Base-by-base conservation (phyloP, 2,113 vertebrate species). In the Heterotilapia buettikoferi region DNA sequence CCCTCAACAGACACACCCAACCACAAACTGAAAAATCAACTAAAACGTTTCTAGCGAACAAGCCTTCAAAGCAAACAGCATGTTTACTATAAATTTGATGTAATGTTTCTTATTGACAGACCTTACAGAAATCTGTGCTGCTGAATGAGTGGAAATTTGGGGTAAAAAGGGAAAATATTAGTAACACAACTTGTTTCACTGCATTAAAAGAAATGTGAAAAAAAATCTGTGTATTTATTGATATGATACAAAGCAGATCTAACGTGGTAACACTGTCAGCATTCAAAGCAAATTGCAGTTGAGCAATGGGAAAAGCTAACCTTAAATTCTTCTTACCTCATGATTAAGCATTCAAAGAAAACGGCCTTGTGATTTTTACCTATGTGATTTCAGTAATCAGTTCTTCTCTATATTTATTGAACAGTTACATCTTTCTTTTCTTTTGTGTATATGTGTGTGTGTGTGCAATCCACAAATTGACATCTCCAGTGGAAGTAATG, bases 41-140 rank as follows among this genome's bases (percentile, higher is more conserved):
- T 18, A 11, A 76, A 73, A 29, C 0, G 0, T 18, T 0, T 29
- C 9, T 19, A 50, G 16, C 6, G 1, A 78, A 29, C 71, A 31
- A 3, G 43, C 43, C 26, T 78, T 78, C 26, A 8, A 50, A 13
- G 26, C 71, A 31, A 50, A 26, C 10, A 29, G 9, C 26, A 78
- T 7, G 4, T 50, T 50, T 78, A 0, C 71, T 1, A 19, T 47
- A 2, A 5, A 76, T 76, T 47, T 47, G 14, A 11, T 76, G 16
- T 50, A 12, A 76, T 29, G 9, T 12, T 50, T 50, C 14, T 12
- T 11, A 11, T 50, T 4, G 0, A 76, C 24, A 76, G 71, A 76
- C 16, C 6, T 31, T 50, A 78, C 26, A 24, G 43, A 78, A 78
- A 50, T 10, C 6, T 19, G 6, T 50, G 71, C 9, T 50, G 24